These are phyloP conservation scores for Zingel zingel DNA, from an alignment of 2,113 vertebrate species.

Conservation along the genomic window DNA sequence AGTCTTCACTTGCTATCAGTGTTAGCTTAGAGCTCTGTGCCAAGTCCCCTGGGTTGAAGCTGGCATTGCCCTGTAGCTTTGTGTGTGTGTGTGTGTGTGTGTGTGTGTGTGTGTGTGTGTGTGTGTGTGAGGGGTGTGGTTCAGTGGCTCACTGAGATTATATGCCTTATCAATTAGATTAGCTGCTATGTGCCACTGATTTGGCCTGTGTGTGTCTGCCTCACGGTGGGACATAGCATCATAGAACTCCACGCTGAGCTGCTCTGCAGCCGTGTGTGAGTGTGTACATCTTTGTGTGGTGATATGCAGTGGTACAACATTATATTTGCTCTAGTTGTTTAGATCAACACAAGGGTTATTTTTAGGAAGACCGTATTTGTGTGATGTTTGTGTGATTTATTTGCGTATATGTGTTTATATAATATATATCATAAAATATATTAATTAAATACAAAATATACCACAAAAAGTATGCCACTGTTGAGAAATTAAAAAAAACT, in stretches of 20 bases:
- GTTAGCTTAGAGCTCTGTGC: constrained; percentile 67
- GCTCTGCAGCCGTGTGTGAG: background rate
- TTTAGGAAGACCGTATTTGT: constrained; percentile 45
- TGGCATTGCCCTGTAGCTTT: constrained; percentile 42
- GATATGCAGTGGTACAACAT: constrained; percentile 37
- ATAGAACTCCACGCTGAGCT: constrained; percentile 36
- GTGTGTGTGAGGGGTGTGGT: constrained; percentile 21
- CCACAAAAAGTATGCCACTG: background rate
- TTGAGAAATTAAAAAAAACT: background rate
- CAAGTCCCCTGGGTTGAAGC: constrained; percentile 64
- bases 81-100: constrained; percentile 5
- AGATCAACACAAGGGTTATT: constrained; percentile 55
- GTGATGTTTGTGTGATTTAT: constrained; percentile 17
- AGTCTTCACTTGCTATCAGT: constrained; percentile 79
- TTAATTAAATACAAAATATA: background rate
- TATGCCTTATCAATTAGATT: constrained; percentile 74
- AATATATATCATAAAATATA: background rate
- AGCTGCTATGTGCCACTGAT: constrained; percentile 58
- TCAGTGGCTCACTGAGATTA: constrained; percentile 51
- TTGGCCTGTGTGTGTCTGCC: constrained; percentile 37
- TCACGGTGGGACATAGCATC: constrained; percentile 26
- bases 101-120: constrained; percentile 6
- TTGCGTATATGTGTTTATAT: background rate
- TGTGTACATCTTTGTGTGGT: constrained; percentile 18
- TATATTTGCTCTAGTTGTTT: constrained; percentile 66